Evolutionary conservation across 2,888 invertebrate species (phyloP), one percentile per base, ranked within the genome.

Genomic region (Drosophila anomalata): DNA sequence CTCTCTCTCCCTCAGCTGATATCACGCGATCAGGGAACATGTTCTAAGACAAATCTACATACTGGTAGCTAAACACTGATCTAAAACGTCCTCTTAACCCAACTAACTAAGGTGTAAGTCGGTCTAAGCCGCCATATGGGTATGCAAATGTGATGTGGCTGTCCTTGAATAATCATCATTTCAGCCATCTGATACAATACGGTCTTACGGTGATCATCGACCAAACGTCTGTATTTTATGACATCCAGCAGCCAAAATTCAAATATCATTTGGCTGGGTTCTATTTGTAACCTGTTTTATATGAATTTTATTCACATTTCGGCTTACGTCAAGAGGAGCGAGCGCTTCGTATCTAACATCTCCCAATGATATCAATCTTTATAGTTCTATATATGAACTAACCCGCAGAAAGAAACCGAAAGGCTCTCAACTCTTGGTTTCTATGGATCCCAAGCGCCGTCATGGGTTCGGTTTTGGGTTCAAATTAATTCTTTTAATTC

Each of bases 311-410:
- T 68, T 51, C 48, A 17, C 39, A 73, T 39, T 46, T 58, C 24
- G 42, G 62, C 65, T 80, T 66, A 73, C 83, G 86, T 86, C 78
- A 83, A 85, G 65, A 12, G 39, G 33, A 26, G 36, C 41, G 17
- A 11, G 55, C 14, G 42, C 26, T 44, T 51, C n/a, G 22, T 74
- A 74, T 77, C 75, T 65, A 67, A 42, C 73, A 75, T 65, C 70
- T 58, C 62, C 61, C 58, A 31, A 62, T 54, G 87, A 87, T 86
- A 82, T 84, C 66, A 84, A 81, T 87, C 87, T 87, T 84, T 80
- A 78, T 86, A 75, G 78, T 76, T 79, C 76, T 22, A 76, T 36
- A 54, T 22, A 50, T 22, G 39, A 42, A 53, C 42, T 50, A 52
- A 54, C 57, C 61, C 61, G 61, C 61, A 48, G 48, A 58, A 39